Conservation (phyloP, 2,797 vertebrate species). For the Sebastes kiyomatsui region DNA sequence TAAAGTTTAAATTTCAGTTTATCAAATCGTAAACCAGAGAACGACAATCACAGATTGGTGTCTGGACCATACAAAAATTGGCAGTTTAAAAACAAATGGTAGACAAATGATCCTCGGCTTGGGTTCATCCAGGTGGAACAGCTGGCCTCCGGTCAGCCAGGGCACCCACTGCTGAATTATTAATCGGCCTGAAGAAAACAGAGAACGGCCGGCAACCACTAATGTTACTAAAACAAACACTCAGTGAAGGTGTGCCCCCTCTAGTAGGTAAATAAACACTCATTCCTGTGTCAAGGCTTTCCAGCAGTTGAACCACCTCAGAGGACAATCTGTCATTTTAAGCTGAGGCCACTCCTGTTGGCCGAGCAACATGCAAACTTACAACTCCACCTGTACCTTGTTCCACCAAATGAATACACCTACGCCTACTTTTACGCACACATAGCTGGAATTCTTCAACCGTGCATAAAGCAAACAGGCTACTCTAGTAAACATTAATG, state of each 20-base stretch:
- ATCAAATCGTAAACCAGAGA: not conserved
- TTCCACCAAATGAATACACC: not conserved
- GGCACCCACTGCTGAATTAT: slow-evolving; percentile 53
- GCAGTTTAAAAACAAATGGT: not conserved
- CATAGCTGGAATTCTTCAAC: slow-evolving; percentile 21
- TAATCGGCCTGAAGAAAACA: slow-evolving; percentile 25
- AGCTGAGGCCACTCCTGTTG: slow-evolving; percentile 16
- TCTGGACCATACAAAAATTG: not conserved
- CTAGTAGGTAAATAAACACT: slow-evolving; percentile 30
- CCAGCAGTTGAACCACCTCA: not conserved
- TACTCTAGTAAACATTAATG: not conserved
- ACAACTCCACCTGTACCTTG: not conserved
- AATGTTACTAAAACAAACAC: slow-evolving; percentile 50
- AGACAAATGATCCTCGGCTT: not conserved
- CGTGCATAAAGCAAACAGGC: not conserved
- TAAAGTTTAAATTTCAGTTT: no score
- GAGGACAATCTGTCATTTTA: not conserved
- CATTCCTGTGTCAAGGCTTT: not conserved
- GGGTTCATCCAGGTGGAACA: slow-evolving; percentile 10
- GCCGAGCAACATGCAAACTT: slow-evolving; percentile 6
- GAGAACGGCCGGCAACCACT: not conserved
- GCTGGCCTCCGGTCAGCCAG: slow-evolving; percentile 5
- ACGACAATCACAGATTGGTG: not conserved
- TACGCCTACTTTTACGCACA: not conserved
- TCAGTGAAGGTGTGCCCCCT: slow-evolving; percentile 41